Evolutionary conservation across 2,888 invertebrate species (phyloP).

Genomic region (Ennomos fuscantarius): DNA sequence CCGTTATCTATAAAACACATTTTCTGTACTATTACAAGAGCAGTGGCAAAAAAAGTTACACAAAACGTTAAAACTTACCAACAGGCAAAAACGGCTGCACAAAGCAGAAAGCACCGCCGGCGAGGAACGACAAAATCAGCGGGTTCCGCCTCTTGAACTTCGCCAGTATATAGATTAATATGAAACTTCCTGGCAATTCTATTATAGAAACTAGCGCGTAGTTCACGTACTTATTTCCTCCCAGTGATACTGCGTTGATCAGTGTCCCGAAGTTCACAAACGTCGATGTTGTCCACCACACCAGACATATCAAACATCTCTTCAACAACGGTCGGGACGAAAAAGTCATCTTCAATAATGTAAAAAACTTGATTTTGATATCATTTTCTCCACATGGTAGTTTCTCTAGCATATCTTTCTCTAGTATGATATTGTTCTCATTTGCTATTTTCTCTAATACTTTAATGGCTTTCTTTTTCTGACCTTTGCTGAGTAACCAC

Average conservation of each 20-base stretch:
- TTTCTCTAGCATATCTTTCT: conserved; percentile 55
- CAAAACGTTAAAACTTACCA: conserved; percentile 61
- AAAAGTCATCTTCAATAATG: conserved; percentile 61
- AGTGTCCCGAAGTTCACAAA: conserved; percentile 92
- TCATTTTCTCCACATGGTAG: conserved; percentile 42
- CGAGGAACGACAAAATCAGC: conserved; percentile 79
- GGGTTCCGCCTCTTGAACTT: conserved; percentile 82
- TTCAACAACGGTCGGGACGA: conserved; percentile 58
- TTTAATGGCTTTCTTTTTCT: conserved; percentile 85
- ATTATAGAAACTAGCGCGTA: conserved; percentile 86
- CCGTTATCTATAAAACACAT: too few relatives aligned
- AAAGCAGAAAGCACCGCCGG: conserved; percentile 84
- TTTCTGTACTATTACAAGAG: too few relatives aligned
- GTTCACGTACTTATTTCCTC: conserved; percentile 91
- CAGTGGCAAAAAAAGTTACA: not conserved
- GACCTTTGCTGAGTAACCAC: conserved; percentile 90
- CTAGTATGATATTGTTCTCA: conserved; percentile 61
- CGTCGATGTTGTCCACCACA: conserved; percentile 86
- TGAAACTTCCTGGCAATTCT: conserved; percentile 85
- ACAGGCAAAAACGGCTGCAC: conserved; percentile 84
- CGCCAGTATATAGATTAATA: conserved; percentile 84
- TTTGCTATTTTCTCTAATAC: conserved; percentile 87
- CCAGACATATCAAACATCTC: conserved; percentile 65
- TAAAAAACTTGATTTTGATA: conserved; percentile 46
- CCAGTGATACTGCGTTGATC: conserved; percentile 89